These are phyloP conservation scores for Platyscapa corneri DNA, from an alignment of 1,140 invertebrate species.

Conservation along the genomic window DNA sequence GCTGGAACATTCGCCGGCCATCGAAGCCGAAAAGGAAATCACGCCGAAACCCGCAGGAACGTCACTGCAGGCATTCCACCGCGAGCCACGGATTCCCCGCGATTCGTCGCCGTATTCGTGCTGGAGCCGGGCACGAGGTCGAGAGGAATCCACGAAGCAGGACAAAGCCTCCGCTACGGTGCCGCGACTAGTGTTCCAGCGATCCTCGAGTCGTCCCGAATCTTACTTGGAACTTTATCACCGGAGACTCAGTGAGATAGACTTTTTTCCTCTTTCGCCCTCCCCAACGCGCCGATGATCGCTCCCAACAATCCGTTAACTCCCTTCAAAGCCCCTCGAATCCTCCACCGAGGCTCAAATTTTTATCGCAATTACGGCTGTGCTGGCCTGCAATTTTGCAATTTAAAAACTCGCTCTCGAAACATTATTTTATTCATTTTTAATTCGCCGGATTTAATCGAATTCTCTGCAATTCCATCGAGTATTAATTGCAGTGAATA, in stretches of 20 bases:
- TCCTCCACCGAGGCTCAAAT: no score
- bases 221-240: slow-evolving; percentile 61
- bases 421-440: neutral
- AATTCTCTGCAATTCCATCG: neutral
- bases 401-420: no score
- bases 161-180: slow-evolving; percentile 48
- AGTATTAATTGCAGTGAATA: neutral
- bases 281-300: no score
- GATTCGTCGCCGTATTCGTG: neutral
- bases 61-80: neutral
- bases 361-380: no score
- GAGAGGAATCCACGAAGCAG: neutral
- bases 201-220: slow-evolving; percentile 42
- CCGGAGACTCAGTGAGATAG: slow-evolving; percentile 50
- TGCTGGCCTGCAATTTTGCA: no score
- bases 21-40: neutral
- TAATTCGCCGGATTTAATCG: neutral
- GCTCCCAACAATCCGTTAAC: no score
- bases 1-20: slow-evolving; percentile 32
- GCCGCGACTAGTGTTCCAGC: neutral
- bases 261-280: neutral
- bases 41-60: neutral
- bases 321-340: no score
- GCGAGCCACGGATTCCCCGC: slow-evolving; percentile 21
- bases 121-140: no score